A percentile compares a stretch with the other conserved stretches of the same genome.
Conservation (phyloP, 2,113 vertebrate species). For the Crocuta crocuta region DNA sequence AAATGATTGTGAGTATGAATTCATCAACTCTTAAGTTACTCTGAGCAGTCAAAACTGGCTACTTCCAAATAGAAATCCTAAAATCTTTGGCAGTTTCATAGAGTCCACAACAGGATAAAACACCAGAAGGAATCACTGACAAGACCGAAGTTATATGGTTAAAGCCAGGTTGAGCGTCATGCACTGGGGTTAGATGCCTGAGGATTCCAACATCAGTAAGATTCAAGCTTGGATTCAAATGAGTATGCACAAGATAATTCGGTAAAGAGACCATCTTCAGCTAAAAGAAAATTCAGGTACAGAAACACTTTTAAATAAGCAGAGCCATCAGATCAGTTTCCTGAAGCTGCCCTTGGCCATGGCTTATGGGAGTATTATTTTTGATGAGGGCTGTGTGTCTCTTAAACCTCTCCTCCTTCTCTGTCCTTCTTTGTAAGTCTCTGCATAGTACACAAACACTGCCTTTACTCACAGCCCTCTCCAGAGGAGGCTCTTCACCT, state of each 20-base stretch:
- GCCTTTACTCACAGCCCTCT: not conserved
- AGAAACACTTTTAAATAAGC: not conserved
- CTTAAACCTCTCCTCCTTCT: not conserved
- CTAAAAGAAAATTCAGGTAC: not conserved
- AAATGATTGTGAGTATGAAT: not conserved
- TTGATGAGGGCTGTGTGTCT: not conserved
- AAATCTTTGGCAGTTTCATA: not conserved
- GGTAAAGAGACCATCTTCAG: not conserved
- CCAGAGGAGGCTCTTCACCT: not conserved
- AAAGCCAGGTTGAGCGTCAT: not conserved
- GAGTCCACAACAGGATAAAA: not conserved
- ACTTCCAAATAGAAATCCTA: not conserved
- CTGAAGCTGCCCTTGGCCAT: not conserved
- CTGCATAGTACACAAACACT: not conserved
- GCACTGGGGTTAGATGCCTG: not conserved
- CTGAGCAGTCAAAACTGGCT: not conserved
- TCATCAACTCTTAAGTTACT: not conserved
- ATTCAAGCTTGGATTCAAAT: not conserved
- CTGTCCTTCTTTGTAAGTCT: not conserved
- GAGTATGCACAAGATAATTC: not conserved
- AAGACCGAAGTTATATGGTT: not conserved
- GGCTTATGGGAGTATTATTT: not conserved
- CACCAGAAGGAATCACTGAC: not conserved
- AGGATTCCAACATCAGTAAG: not conserved
- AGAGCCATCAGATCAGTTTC: not conserved